Base-by-base conservation (phyloP, 2,113 vertebrate species). In the Tor tambroides region DNA sequence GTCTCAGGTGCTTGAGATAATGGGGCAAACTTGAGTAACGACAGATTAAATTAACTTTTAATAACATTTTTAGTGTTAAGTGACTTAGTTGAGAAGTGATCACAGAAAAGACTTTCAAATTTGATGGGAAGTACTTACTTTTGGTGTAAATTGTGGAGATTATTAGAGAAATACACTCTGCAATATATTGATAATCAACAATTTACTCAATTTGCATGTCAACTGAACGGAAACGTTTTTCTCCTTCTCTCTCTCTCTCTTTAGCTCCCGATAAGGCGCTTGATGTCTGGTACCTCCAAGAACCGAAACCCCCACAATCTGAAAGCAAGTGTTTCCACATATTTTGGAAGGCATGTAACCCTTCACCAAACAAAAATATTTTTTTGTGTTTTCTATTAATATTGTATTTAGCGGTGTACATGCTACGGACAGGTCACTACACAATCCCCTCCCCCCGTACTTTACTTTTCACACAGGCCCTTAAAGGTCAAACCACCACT, bases 241-340 rank as follows among this genome's bases (percentile, higher is more conserved):
- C 0, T 51, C 30, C 17, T 0, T 15, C 12, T 51, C 3, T 43
- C 12, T 51, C 3, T 43, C 28, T 56, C 9, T 21, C 15, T 84
- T 17, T 19, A 87, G 83, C 74, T 76, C 85, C 85, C 54, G 23
- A 38, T 2, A 75, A 38, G 14, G 86, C 84, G 41, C 63, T 94
- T 88, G 94, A 96, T 14, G 88, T 93, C 54, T 96, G 95, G 95
- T 93, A 85, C 15, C 41, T 88, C 19, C 80, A 88, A 46, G 6
- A 85, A 14, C 10, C 38, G 11, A 51, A 84, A 65, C 72, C 81
- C 26, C 71, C 41, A 8, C 71, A 81, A 15, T 54, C 67, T 77
- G 81, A 88, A 85, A 87, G 88, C 61, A 91, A 86, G 78, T 91
- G 78, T 59, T 65, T 84, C 35, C 89, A 21, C 38, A 84, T 93